A percentile compares a stretch with the other conserved stretches of the same genome.
These are phyloP conservation scores for Folsomia candida DNA, from an alignment of 2,888 invertebrate species.

Conservation along the genomic window DNA sequence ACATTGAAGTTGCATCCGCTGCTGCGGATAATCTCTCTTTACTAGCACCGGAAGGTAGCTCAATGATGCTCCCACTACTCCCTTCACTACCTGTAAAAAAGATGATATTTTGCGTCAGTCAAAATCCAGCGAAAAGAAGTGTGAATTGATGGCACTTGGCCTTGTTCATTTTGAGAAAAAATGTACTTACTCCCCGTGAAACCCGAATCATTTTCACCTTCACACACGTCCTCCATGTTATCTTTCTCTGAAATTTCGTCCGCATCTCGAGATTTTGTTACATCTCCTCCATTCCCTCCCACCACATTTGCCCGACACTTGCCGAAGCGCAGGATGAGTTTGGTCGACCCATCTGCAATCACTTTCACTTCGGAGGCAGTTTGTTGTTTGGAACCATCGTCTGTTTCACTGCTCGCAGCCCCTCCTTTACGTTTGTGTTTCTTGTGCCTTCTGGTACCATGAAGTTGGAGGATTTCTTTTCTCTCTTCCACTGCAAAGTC, in stretches of 20 bases:
- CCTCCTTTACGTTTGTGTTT: slow-evolving; percentile 57
- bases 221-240: slow-evolving; percentile 13
- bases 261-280: not conserved
- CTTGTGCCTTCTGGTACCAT: slow-evolving; percentile 39
- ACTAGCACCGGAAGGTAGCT: slow-evolving; percentile 5
- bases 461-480: slow-evolving; percentile 53
- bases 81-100: slow-evolving; percentile 49
- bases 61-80: slow-evolving; percentile 32
- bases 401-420: slow-evolving; percentile 57
- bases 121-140: no score
- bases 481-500: slow-evolving; percentile 72
- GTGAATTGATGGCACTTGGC: no score
- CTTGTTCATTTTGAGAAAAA: no score
- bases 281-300: slow-evolving; percentile 9
- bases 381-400: slow-evolving; percentile 26
- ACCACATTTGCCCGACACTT: slow-evolving; percentile 55
- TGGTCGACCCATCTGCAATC: slow-evolving; percentile 56
- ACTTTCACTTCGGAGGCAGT: slow-evolving; percentile 44
- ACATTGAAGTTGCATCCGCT: not conserved
- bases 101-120: no score
- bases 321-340: slow-evolving; percentile 73
- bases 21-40: slow-evolving; percentile 1
- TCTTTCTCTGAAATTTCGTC: not conserved
- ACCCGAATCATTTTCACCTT: slow-evolving; percentile 48
- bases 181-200: no score